phyloP scores from a whole-genome alignment of 1,140 invertebrate species.

The Ips nitidus region DNA sequence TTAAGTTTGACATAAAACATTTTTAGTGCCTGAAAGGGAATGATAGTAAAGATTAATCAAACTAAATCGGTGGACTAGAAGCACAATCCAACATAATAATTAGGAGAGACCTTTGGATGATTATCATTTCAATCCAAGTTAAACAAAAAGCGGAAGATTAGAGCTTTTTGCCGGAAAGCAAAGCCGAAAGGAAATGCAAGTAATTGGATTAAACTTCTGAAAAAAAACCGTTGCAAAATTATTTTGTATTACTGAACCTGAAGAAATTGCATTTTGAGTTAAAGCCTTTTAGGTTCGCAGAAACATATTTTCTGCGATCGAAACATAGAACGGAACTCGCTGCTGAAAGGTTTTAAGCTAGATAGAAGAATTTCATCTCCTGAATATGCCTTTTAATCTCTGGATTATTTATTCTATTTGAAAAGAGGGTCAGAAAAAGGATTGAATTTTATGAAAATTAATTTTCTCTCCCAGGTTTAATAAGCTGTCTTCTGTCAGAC shows the following conservation, averaged over 20 bases:
- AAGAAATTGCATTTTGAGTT: conserved; percentile 3
- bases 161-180: background rate
- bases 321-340: background rate
- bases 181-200: background rate
- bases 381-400: background rate
- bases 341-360: background rate
- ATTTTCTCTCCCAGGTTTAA: too few relatives aligned
- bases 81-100: background rate
- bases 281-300: background rate
- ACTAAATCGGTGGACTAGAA: background rate
- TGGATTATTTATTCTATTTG: background rate
- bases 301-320: background rate
- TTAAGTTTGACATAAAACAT: background rate
- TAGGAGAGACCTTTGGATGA: background rate
- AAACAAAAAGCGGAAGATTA: background rate
- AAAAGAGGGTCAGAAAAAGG: too few relatives aligned
- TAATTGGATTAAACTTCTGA: background rate
- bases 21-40: too few relatives aligned
- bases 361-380: background rate
- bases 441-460: too few relatives aligned
- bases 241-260: background rate
- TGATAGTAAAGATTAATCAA: too few relatives aligned
- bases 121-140: background rate
- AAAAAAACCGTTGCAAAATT: background rate
- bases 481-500: too few relatives aligned